Evolutionary conservation across 2,113 vertebrate species (phyloP), one percentile per base, ranked within the genome.

Genomic region (Oreocharis arfaki): DNA sequence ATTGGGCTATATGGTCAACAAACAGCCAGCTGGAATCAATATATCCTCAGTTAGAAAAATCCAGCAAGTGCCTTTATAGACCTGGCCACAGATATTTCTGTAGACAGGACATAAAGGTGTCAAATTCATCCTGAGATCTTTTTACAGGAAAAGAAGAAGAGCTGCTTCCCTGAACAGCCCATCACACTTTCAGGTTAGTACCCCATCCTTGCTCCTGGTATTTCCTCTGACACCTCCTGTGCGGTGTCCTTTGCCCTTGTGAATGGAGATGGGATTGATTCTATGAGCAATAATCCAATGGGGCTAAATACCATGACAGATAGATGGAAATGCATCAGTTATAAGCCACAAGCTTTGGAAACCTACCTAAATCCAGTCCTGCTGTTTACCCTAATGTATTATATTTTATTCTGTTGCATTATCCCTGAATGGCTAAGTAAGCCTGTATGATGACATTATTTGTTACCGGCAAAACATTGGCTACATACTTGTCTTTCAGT

Each of bases 341-440:
- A 37, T 44, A 83, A 79, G 22, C 35, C 71, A 75, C 27, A 60
- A 52, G 27, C 9, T 80, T 93, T 81, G 35, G n/a, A 83, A 95
- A 83, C 28, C n/a, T 67, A 42, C 27, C 9, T 20, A 47, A 63
- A 57, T 53, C 10, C 61, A 76, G 41, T 78, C 30, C 47, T 71
- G 32, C 10, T 13, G 4, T 59, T 83, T 85, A 67, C 70, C 13
- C 41, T 67, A 63, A 69, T 50, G 20, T 37, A 24, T 69, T n/a
- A 11, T 70, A 60, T 96, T 92, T 90, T 84, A 78, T 84, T 90
- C 42, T 90, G 42, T 42, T 85, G 50, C 75, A 63, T 90, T 92
- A 77, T 59, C 39, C 44, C 68, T 67, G 23, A 93, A 55, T 14
- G 5, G 15, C 39, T 68, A 57, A 86, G 59, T 42, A 76, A 80